Conservation (phyloP, 92 coral and sea anemone species). For the Pocillopora meandrina region DNA sequence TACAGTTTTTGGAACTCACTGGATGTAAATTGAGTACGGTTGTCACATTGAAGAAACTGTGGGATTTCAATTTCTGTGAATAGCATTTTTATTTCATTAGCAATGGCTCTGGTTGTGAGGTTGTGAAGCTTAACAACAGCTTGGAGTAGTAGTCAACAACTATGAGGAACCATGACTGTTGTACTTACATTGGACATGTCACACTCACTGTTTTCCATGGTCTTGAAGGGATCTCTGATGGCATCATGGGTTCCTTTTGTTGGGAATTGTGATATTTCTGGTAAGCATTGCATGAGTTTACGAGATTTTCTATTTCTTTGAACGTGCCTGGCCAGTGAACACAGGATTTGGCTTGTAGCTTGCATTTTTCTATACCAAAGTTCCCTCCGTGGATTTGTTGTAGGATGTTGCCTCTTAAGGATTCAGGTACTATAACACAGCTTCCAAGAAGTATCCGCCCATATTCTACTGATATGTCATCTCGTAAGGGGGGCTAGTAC, state of each 20-base stretch:
- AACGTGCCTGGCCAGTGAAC: slow-evolving; percentile 58
- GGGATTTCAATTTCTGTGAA: slow-evolving; percentile 57
- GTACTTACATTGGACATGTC: slow-evolving; percentile 7
- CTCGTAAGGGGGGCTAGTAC: too few relatives aligned
- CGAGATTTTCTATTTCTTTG: slow-evolving; percentile 40
- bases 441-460: too few relatives aligned
- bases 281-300: slow-evolving; percentile 28
- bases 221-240: slow-evolving; percentile 37
- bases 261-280: slow-evolving; percentile 35
- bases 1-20: slow-evolving; percentile 35
- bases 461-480: too few relatives aligned
- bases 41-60: slow-evolving; percentile 15
- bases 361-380: slow-evolving; percentile 48
- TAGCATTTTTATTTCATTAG: slow-evolving; percentile 24
- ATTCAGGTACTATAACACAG: too few relatives aligned
- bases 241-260: slow-evolving; percentile 56
- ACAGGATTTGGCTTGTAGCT: slow-evolving; percentile 47
- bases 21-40: slow-evolving; percentile 42
- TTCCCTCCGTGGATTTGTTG: slow-evolving; percentile 50
- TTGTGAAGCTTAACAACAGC: slow-evolving; percentile 32
- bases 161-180: slow-evolving; percentile 15
- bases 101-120: slow-evolving; percentile 20
- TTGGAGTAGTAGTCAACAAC: slow-evolving; percentile 10
- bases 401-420: slow-evolving; percentile 23
- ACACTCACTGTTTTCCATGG: slow-evolving; percentile 54